Base-by-base conservation (phyloP, 1,140 invertebrate species). In the Dolichoris vasculosae region DNA sequence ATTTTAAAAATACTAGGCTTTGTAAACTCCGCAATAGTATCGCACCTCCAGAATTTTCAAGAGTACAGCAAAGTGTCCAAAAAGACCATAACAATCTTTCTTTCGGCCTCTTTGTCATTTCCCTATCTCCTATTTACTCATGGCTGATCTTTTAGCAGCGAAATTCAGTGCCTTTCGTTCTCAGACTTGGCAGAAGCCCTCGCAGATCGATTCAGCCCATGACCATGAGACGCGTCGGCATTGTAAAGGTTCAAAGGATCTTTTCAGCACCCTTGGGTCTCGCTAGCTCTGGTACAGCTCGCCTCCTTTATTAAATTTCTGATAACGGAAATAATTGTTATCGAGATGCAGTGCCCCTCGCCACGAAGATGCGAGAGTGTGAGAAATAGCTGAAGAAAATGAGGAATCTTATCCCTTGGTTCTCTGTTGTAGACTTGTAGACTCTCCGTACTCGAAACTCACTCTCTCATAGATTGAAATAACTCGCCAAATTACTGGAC, bases 311-410 rank as follows among this genome's bases (percentile, higher is more conserved):
- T 90, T 90, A 91, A 90, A 91, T 90, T 91, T 90, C 90, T 90
- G 89, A 90, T 90, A 90, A 91, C 88, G 90, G 88, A 89, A 90
- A 91, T 91, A 90, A 90, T 91, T 90, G 89, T 91, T 89, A 89
- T 91, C 86, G 89, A 89, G 90, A 89, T 88, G 86, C 83, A 87
- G 86, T 59, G 81, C 79, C 55, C n/a, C 11, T 35, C 67, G 55
- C 23, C 8, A 59, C 73, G 32, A 30, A 48, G 67, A 48, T 38
- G 76, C 32, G 9, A 46, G 17, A 30, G 63, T n/a, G 81, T 30
- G 69, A 51, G 67, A 83, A 80, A 83, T 86, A 86, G 83, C 85
- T 86, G 85, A 86, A 85, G 69, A 78, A 82, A 71, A 82, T 32
- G n/a, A 80, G 79, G 83, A 71, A 86, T 84, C 83, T 79, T 69